Percentiles rank a stretch among this genome's conserved stretches.
phyloP scores from a whole-genome alignment of 2,113 vertebrate species.

The Mastomys coucha region DNA sequence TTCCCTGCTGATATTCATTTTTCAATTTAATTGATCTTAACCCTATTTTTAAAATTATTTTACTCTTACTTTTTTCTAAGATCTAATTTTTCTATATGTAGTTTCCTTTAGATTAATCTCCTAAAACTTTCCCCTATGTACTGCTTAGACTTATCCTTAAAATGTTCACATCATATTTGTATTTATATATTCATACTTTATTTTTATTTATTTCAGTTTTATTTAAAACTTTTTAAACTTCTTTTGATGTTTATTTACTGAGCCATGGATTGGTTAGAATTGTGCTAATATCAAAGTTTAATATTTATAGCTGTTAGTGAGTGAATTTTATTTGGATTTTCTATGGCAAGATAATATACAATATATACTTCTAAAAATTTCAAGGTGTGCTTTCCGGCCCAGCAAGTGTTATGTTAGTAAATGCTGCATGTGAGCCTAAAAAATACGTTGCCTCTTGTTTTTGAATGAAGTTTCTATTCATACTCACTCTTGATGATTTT shows the following conservation, averaged over 20 bases:
- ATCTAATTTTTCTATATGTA: conserved; percentile 44
- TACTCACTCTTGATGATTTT: background rate
- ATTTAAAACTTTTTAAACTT: conserved; percentile 46
- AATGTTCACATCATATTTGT: background rate
- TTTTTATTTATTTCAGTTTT: conserved; percentile 27
- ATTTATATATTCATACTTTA: background rate
- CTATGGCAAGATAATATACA: background rate
- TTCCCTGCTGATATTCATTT: conserved; percentile 23
- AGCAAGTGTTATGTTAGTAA: background rate
- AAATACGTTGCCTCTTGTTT: conserved; percentile 22
- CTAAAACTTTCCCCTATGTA: background rate
- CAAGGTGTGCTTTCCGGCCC: conserved; percentile 15
- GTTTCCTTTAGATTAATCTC: background rate
- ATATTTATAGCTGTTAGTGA: conserved; percentile 8
- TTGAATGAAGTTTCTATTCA: background rate
- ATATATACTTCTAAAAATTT: background rate
- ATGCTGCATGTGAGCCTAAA: background rate
- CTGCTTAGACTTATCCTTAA: background rate
- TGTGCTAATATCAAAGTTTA: background rate
- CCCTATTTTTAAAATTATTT: conserved; percentile 24
- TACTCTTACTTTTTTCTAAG: conserved; percentile 2
- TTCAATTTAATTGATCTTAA: conserved; percentile 6
- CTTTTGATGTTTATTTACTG: conserved; percentile 29
- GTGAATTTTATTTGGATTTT: conserved; percentile 40
- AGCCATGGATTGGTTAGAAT: background rate